These are phyloP conservation scores for Oophaga pumilio DNA, from an alignment of 2,113 vertebrate genomes.

Conservation along the genomic window DNA sequence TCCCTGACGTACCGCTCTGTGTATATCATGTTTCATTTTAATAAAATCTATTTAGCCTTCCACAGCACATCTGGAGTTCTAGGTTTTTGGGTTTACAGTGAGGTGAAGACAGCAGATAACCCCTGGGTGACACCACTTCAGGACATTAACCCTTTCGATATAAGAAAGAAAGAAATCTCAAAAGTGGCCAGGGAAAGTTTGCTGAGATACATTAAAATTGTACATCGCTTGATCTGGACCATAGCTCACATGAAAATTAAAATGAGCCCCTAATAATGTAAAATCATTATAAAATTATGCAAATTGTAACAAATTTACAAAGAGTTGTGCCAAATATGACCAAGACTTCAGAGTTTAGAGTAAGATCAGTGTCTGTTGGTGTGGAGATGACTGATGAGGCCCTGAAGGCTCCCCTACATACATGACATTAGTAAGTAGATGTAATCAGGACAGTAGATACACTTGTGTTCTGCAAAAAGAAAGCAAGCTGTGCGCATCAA, in stretches of 20 bases:
- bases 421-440: no score
- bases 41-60: conserved; percentile 56
- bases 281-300: not conserved
- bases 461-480: no score
- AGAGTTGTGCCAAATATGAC: no score
- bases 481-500: no score
- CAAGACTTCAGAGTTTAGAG: no score
- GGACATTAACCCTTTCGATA: conserved; percentile 48
- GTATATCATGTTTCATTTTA: conserved; percentile 56
- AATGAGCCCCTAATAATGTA: not conserved
- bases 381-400: no score
- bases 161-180: not conserved
- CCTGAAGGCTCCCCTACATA: no score
- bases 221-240: not conserved
- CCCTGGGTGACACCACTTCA: conserved; percentile 51
- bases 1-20: conserved; percentile 33
- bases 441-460: no score
- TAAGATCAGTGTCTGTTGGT: no score
- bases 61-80: conserved; percentile 55
- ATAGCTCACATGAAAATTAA: not conserved
- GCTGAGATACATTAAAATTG: not conserved
- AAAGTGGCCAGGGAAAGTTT: not conserved
- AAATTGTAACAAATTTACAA: not conserved
- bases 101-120: conserved; percentile 52
- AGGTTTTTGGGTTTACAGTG: conserved; percentile 45